Evolutionary conservation across 2,113 vertebrate species (phyloP).

Genomic region (Pteronura brasiliensis): DNA sequence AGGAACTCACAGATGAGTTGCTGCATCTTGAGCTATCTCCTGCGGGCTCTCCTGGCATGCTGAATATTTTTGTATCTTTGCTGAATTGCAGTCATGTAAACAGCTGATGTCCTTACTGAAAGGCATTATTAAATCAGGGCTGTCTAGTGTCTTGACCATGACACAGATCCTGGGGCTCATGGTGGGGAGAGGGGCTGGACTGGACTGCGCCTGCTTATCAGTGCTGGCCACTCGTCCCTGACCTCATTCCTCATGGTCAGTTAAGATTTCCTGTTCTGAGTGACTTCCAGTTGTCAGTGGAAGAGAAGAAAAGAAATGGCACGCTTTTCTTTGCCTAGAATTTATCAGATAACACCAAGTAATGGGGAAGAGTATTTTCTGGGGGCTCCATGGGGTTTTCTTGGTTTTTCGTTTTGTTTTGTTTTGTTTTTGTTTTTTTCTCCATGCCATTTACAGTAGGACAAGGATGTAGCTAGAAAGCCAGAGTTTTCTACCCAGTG

Average conservation of each 20-base stretch:
- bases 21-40: neutral
- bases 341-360: neutral
- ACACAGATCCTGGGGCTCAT: neutral
- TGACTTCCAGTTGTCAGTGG: slow-evolving; percentile 60
- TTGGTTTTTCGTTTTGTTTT: too few species aligned
- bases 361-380: neutral
- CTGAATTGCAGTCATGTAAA: slow-evolving; percentile 69
- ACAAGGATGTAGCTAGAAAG: neutral
- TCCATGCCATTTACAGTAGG: neutral
- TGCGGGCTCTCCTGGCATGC: slow-evolving; percentile 41
- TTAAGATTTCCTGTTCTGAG: slow-evolving; percentile 54
- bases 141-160: slow-evolving; percentile 62
- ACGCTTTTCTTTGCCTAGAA: slow-evolving; percentile 8
- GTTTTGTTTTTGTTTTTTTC: neutral
- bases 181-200: too few species aligned
- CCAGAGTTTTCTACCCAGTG: neutral
- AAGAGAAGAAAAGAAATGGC: slow-evolving; percentile 46
- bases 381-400: neutral
- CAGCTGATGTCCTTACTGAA: slow-evolving; percentile 67
- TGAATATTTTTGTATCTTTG: slow-evolving; percentile 51
- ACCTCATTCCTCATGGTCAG: slow-evolving; percentile 54
- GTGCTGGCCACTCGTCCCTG: slow-evolving; percentile 67
- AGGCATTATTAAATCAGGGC: slow-evolving; percentile 70
- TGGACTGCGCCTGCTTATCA: slow-evolving; percentile 38
- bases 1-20: slow-evolving; percentile 56